Percentiles rank a stretch among this genome's conserved stretches.
phyloP scores from a whole-genome alignment of 1,140 invertebrate species.

The Drosophila suzukii region DNA sequence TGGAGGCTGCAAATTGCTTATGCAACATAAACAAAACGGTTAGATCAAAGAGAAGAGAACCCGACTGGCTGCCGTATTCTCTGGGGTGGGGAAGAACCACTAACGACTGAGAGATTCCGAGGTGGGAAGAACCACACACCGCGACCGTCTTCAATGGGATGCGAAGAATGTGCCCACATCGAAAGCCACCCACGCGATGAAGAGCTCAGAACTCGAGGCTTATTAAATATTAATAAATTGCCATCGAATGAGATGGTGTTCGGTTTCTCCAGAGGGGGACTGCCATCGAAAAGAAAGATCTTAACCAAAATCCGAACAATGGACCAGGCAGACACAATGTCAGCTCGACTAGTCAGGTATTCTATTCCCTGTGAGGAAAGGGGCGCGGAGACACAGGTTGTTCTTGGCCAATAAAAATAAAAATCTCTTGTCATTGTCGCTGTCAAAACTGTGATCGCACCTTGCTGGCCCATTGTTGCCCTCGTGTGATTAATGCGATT shows the following conservation, averaged over 20 bases:
- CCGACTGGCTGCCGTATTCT: constrained; percentile 20
- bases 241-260: constrained; percentile 34
- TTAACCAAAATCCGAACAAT: constrained; percentile 34
- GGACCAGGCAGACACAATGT: constrained; percentile 57
- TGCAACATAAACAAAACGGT: constrained; percentile 58
- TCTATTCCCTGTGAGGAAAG: constrained; percentile 14
- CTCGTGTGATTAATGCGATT: constrained; percentile 72
- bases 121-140: constrained; percentile 43
- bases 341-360: constrained; percentile 41
- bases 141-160: constrained; percentile 41
- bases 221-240: constrained; percentile 70
- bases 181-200: constrained; percentile 60
- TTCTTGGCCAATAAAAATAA: constrained; percentile 36
- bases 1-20: constrained; percentile 46
- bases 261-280: constrained; percentile 19
- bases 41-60: constrained; percentile 42
- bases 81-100: constrained; percentile 3
- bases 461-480: constrained; percentile 52
- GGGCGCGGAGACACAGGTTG: constrained; percentile 46
- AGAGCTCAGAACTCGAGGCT: constrained; percentile 49
- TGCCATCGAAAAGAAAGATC: constrained; percentile 32
- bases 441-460: constrained; percentile 74
- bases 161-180: constrained; percentile 58
- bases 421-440: constrained; percentile 65
- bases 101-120: background rate